Evolutionary conservation across 2,888 invertebrate genomes (phyloP).

Genomic region (Andrena chrysosceles): DNA sequence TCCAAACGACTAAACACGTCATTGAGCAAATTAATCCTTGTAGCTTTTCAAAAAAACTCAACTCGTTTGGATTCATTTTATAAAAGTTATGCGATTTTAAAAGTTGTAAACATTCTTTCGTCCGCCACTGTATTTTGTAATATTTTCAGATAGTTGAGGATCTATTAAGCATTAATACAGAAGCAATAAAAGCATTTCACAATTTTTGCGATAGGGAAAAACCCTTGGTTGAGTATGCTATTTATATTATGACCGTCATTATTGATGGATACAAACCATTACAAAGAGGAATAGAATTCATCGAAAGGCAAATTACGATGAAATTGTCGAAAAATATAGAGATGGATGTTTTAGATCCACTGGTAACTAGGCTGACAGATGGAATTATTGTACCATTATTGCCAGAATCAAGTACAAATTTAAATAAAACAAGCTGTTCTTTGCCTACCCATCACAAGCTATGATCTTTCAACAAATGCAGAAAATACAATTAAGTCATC

Average conservation of each 20-base stretch:
- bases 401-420: constrained; percentile 69
- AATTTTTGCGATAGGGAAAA: constrained; percentile 86
- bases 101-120: no score
- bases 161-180: constrained; percentile 74
- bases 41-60: no score
- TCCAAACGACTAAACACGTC: no score
- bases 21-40: no score
- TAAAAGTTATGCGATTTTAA: no score
- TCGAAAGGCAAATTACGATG: constrained; percentile 81
- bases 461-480: constrained; percentile 1
- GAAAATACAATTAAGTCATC: background rate
- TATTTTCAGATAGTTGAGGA: constrained; percentile 78
- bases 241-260: constrained; percentile 85
- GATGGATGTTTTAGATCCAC: constrained; percentile 84
- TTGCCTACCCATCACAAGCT: background rate
- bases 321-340: constrained; percentile 82
- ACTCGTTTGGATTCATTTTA: no score
- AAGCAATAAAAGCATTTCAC: constrained; percentile 86
- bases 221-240: constrained; percentile 84
- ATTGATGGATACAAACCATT: constrained; percentile 72
- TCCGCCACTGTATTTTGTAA: no score
- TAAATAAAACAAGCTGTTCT: constrained; percentile 30
- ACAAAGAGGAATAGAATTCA: constrained; percentile 69
- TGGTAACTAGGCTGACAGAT: constrained; percentile 85
- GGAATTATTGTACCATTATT: constrained; percentile 79